Percentiles rank a stretch among this genome's conserved stretches.
Evolutionary conservation across 2,888 invertebrate genomes (phyloP).

Genomic region (Xylota sylvarum): DNA sequence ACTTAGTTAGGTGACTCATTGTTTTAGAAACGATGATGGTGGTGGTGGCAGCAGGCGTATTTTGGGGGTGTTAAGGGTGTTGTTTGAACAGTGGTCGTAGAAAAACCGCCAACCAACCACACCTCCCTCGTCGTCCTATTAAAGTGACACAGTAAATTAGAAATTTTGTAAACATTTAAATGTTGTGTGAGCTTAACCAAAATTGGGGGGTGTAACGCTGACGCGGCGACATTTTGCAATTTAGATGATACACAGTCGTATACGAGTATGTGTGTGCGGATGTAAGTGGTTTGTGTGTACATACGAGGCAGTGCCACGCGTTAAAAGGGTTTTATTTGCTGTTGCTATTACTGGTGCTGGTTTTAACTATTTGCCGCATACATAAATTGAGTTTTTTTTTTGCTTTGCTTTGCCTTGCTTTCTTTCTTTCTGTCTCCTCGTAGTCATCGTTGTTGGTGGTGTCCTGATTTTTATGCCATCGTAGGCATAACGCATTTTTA

Average conservation of each 20-base stretch:
- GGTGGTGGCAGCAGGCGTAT: slow-evolving; percentile 2
- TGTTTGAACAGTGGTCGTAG: slow-evolving; percentile 72
- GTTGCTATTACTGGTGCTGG: slow-evolving; percentile 61
- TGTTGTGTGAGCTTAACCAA: slow-evolving; percentile 74
- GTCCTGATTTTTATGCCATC: slow-evolving; percentile 68
- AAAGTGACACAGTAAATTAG: slow-evolving; percentile 76
- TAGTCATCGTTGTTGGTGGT: slow-evolving; percentile 23
- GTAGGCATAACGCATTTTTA: slow-evolving; percentile 63
- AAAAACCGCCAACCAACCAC: slow-evolving; percentile 72
- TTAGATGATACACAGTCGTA: slow-evolving; percentile 35
- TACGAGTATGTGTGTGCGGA: neutral
- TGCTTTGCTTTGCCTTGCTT: neutral
- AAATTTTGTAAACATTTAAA: slow-evolving; percentile 77
- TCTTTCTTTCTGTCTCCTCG: neutral
- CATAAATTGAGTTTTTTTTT: slow-evolving; percentile 62
- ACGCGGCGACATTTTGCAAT: slow-evolving; percentile 76
- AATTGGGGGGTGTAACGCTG: slow-evolving; percentile 73
- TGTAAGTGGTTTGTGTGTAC: neutral
- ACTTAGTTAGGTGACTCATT: slow-evolving; percentile 75
- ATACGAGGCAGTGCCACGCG: slow-evolving; percentile 27
- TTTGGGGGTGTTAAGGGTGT: neutral
- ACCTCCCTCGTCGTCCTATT: slow-evolving; percentile 59
- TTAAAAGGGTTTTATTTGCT: slow-evolving; percentile 75
- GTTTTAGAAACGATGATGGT: slow-evolving; percentile 43
- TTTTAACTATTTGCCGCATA: slow-evolving; percentile 61